Evolutionary conservation across 2,888 invertebrate species (phyloP).

Genomic region (Perizoma flavofasciatum): DNA sequence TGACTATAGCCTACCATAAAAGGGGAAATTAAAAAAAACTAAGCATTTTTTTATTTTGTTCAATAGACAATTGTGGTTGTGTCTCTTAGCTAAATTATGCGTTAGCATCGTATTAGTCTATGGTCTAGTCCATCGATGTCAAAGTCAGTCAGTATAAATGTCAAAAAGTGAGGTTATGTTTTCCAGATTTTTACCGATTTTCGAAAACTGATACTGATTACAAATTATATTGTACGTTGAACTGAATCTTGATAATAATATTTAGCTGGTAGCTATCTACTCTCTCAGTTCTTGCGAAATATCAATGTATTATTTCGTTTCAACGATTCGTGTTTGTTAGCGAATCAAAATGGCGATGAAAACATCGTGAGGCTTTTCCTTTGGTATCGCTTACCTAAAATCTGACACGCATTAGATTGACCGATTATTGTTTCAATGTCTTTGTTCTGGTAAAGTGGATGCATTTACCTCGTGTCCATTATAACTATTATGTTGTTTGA

Average conservation of each 20-base stretch:
- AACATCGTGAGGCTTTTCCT: conserved; percentile 36
- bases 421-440: conserved; percentile 51
- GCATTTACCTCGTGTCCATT: conserved; percentile 64
- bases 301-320: neutral
- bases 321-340: conserved; percentile 1
- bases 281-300: neutral
- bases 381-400: conserved; percentile 44
- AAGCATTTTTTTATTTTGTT: too few relatives aligned
- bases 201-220: neutral
- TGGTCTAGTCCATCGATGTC: neutral
- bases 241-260: neutral
- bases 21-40: too few relatives aligned
- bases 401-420: conserved; percentile 47
- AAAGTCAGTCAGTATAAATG: conserved; percentile 8
- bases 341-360: conserved; percentile 60
- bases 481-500: conserved; percentile 62
- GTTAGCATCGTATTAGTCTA: too few relatives aligned
- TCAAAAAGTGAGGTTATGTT: conserved; percentile 22
- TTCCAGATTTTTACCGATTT: neutral
- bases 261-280: neutral
- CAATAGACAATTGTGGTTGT: too few relatives aligned
- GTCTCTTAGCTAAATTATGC: too few relatives aligned
- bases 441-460: conserved; percentile 68
- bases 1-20: too few relatives aligned
- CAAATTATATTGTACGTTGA: conserved; percentile 3